Conservation (phyloP, 2,113 vertebrate genomes). For the Cariama cristata region DNA sequence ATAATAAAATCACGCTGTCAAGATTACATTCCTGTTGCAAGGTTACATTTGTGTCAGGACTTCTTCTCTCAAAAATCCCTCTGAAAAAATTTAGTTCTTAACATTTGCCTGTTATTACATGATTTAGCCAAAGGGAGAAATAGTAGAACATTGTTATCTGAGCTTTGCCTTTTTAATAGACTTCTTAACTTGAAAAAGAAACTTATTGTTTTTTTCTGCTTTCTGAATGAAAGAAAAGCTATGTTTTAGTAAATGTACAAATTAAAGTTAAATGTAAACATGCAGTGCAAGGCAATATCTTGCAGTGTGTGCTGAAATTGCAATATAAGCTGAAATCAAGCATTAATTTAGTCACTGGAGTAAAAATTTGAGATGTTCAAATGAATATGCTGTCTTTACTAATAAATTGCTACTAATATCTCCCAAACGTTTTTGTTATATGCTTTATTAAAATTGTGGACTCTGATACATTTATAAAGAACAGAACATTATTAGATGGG, state of each 20-base stretch:
- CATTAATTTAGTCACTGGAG: conserved; percentile 35
- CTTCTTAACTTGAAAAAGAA: conserved; percentile 5
- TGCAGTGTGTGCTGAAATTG: neutral
- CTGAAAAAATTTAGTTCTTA: neutral
- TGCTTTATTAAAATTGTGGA: neutral
- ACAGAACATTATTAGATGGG: neutral
- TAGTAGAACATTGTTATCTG: neutral
- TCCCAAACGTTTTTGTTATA: neutral
- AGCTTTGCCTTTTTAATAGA: conserved; percentile 15
- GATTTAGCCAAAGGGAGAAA: conserved; percentile 31
- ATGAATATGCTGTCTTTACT: neutral
- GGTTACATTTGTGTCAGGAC: neutral
- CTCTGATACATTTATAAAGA: neutral
- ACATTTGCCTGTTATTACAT: neutral
- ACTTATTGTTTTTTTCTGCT: neutral
- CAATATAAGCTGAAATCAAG: conserved; percentile 51
- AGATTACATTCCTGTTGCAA: neutral
- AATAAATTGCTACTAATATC: neutral
- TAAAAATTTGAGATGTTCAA: neutral
- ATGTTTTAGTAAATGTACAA: conserved; percentile 9
- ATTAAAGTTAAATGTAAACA: conserved; percentile 55
- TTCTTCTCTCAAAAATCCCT: neutral
- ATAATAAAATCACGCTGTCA: neutral
- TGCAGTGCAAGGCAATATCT: conserved; percentile 9
- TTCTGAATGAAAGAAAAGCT: conserved; percentile 26